phyloP scores from a whole-genome alignment of 2,888 invertebrate genomes.

The Dromius quadrimaculatus region DNA sequence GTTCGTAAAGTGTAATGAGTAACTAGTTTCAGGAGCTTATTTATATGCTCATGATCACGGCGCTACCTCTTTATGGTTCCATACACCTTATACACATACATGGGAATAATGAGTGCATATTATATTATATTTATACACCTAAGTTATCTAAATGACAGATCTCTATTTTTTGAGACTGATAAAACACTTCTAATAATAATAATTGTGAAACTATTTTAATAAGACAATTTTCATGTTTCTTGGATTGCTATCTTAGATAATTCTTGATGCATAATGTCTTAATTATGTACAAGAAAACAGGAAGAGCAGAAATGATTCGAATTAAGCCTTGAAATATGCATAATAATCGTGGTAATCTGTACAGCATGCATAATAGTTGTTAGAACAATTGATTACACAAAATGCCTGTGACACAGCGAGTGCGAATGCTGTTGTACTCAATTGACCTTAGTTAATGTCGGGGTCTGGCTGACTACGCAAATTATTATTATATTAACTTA shows the following conservation, averaged over 20 bases:
- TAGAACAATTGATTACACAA: conserved; percentile 33
- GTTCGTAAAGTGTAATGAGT: too few relatives aligned
- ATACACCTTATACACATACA: too few relatives aligned
- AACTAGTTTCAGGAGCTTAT: too few relatives aligned
- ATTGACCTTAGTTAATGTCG: conserved; percentile 9
- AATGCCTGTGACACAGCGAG: conserved; percentile 27
- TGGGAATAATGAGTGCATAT: too few relatives aligned
- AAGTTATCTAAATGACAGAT: too few relatives aligned
- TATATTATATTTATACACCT: too few relatives aligned
- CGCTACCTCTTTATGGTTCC: too few relatives aligned
- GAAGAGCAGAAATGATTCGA: conserved; percentile 9
- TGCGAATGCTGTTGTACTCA: conserved; percentile 19
- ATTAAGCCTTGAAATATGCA: conserved; percentile 18
- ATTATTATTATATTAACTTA: conserved; percentile 23
- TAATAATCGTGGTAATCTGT: conserved; percentile 7
- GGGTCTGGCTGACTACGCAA: conserved; percentile 9
- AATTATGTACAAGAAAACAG: conserved; percentile 9
- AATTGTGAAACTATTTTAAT: too few relatives aligned
- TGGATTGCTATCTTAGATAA: conserved; percentile 16
- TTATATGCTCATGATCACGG: too few relatives aligned
- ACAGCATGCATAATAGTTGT: conserved; percentile 6
- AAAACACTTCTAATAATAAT: too few relatives aligned
- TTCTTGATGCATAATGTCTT: conserved; percentile 9
- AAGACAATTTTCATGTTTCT: not conserved
- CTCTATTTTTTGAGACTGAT: too few relatives aligned